phyloP scores from a whole-genome alignment of 2,888 invertebrate genomes.

The Acrobeloides nanus region DNA sequence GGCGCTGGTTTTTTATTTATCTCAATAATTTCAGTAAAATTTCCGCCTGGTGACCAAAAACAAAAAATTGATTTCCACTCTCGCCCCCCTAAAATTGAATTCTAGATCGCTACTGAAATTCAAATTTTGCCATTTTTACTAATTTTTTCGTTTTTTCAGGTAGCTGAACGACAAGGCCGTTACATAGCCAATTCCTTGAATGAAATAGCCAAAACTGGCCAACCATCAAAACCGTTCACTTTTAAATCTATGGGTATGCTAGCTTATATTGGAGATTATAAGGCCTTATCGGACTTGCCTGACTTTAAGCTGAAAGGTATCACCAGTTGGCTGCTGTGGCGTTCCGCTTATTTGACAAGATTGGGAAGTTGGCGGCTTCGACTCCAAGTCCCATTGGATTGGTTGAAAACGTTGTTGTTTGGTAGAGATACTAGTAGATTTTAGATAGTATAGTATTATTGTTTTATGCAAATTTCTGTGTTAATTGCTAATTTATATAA shows the following conservation, averaged over 20 bases:
- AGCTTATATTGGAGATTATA: conserved; percentile 56
- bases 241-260: conserved; percentile 54
- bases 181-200: conserved; percentile 53
- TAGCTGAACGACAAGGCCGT: conserved; percentile 56
- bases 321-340: conserved; percentile 56
- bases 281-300: conserved; percentile 55
- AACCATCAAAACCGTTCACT: conserved; percentile 12
- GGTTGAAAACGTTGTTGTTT: conserved; percentile 56
- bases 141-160: conserved; percentile 37
- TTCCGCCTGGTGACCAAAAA: too few species aligned
- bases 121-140: too few species aligned
- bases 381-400: conserved; percentile 57
- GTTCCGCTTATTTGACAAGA: conserved; percentile 56
- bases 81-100: too few species aligned
- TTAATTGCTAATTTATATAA: too few species aligned
- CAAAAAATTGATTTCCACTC: too few species aligned
- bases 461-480: too few species aligned
- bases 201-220: conserved; percentile 1
- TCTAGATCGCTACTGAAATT: too few species aligned
- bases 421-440: conserved; percentile 56
- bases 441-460: too few species aligned
- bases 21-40: too few species aligned
- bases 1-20: too few species aligned
- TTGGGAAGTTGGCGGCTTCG: conserved; percentile 56
- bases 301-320: conserved; percentile 55